Conservation (phyloP, 2,888 invertebrate species). For the Xanthorhoe spadicearia region DNA sequence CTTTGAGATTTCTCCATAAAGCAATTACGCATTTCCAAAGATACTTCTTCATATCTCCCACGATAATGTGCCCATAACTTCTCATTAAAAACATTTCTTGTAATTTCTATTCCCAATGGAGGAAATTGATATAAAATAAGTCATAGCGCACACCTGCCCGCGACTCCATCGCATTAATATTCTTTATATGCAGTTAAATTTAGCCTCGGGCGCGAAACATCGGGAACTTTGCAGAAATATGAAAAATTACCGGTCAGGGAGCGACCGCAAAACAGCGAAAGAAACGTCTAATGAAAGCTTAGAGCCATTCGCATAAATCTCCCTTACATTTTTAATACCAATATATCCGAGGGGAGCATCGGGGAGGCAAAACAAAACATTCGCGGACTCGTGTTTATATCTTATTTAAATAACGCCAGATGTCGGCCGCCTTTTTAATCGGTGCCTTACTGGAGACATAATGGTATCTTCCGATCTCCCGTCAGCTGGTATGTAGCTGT, state of each 20-base stretch:
- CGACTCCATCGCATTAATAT: constrained; percentile 76
- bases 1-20: constrained; percentile 40
- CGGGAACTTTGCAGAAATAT: constrained; percentile 80
- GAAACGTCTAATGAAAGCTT: constrained; percentile 85
- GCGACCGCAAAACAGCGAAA: constrained; percentile 81
- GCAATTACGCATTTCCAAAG: constrained; percentile 31
- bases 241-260: constrained; percentile 85
- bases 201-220: constrained; percentile 71
- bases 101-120: constrained; percentile 68
- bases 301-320: constrained; percentile 85
- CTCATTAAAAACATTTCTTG: constrained; percentile 66
- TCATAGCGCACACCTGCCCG: constrained; percentile 79
- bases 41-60: constrained; percentile 35
- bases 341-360: constrained; percentile 82
- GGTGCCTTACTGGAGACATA: constrained; percentile 82
- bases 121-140: constrained; percentile 78
- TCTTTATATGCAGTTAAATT: constrained; percentile 84
- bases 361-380: constrained; percentile 75
- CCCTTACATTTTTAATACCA: constrained; percentile 85
- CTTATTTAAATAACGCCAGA: constrained; percentile 84
- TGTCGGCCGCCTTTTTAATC: constrained; percentile 82
- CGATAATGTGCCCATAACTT: constrained; percentile 58
- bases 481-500: constrained; percentile 83
- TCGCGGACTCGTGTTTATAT: constrained; percentile 80
- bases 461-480: constrained; percentile 83